Percentiles rank a stretch among this genome's conserved stretches.
phyloP scores from a whole-genome alignment of 2,113 vertebrate genomes.

The Egretta garzetta region DNA sequence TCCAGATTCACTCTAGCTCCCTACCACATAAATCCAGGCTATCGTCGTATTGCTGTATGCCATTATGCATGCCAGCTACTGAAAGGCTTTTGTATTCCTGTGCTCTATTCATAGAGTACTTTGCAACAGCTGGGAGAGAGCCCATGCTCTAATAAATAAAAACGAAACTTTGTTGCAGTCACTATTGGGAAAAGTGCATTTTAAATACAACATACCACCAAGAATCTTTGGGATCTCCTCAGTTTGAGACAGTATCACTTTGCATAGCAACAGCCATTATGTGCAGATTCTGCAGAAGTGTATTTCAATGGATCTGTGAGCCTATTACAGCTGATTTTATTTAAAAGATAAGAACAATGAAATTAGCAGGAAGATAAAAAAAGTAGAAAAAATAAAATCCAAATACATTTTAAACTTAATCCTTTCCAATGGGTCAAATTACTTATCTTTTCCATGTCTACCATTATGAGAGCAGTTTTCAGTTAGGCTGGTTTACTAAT shows the following conservation, averaged over 20 bases:
- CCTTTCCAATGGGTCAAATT: not conserved
- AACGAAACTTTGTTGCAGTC: not conserved
- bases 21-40: not conserved
- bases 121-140: not conserved
- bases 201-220: not conserved
- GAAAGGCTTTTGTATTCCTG: not conserved
- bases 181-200: not conserved
- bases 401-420: not conserved
- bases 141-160: not conserved
- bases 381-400: not conserved
- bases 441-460: not conserved
- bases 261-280: not conserved
- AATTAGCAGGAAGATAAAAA: conserved; percentile 13
- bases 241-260: not conserved
- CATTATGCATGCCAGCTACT: not conserved
- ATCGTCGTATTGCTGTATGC: not conserved
- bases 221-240: not conserved
- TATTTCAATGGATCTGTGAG: not conserved
- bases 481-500: conserved; percentile 7
- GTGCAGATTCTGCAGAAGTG: not conserved
- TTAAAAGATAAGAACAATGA: conserved; percentile 16
- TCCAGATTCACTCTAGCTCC: not conserved
- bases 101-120: not conserved
- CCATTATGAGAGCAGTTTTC: conserved; percentile 6
- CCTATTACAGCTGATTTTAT: not conserved